A percentile compares a stretch with the other conserved stretches of the same genome.
Conservation (phyloP, 1,140 invertebrate species). For the Episyrphus balteatus region DNA sequence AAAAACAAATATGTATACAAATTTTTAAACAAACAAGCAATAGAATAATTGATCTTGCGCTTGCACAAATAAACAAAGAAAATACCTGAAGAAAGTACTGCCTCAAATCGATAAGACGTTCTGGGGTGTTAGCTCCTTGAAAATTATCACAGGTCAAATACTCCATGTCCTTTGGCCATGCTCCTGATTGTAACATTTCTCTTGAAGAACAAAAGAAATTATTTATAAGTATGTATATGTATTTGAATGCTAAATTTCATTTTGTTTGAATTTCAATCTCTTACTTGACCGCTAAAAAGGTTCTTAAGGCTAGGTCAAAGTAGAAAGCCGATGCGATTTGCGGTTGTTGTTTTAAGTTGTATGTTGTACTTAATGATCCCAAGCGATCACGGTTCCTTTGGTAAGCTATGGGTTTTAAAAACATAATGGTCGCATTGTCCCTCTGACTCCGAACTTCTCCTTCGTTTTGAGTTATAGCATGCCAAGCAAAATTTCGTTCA, state of each 20-base stretch:
- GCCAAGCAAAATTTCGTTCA: slow-evolving; percentile 48
- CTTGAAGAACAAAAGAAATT: slow-evolving; percentile 5
- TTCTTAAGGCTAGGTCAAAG: slow-evolving; percentile 65
- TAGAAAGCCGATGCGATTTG: slow-evolving; percentile 71
- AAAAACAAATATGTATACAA: background rate
- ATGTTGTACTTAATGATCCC: slow-evolving; percentile 54
- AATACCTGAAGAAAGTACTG: slow-evolving; percentile 41
- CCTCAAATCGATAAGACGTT: slow-evolving; percentile 48
- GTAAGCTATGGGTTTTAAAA: slow-evolving; percentile 51
- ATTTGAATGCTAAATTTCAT: background rate
- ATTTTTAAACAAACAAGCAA: background rate
- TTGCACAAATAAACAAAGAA: slow-evolving; percentile 17
- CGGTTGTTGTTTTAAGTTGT: slow-evolving; percentile 55
- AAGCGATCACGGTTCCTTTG: slow-evolving; percentile 47
- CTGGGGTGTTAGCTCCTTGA: slow-evolving; percentile 56
- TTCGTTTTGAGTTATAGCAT: slow-evolving; percentile 55
- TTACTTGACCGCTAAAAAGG: slow-evolving; percentile 63
- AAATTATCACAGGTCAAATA: slow-evolving; percentile 68
- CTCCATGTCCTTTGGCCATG: slow-evolving; percentile 56
- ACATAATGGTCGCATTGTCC: slow-evolving; percentile 57
- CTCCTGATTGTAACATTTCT: slow-evolving; percentile 43
- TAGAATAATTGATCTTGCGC: slow-evolving; percentile 26
- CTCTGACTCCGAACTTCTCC: slow-evolving; percentile 54
- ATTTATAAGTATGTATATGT: background rate
- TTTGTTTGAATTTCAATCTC: slow-evolving; percentile 7